Evolutionary conservation across 2,113 vertebrate species (phyloP), one percentile per base, ranked within the genome.

Genomic region (Serinus canaria): DNA sequence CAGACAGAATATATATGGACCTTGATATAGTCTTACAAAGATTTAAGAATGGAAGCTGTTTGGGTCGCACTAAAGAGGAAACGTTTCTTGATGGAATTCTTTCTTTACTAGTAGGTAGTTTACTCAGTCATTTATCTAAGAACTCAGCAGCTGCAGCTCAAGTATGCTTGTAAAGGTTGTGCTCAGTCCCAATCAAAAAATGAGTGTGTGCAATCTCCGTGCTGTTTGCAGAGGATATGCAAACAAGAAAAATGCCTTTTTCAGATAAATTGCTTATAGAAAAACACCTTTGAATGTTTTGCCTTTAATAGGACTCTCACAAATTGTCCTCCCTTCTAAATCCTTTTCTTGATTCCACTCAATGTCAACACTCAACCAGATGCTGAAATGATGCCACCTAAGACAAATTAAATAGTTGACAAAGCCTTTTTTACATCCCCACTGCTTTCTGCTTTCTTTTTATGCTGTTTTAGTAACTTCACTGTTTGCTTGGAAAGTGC

Each of bases 301-400:
- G 30, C 52, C 41, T 86, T 88, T 89, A 83, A 83, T 37, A 93
- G 55, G 33, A 83, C 70, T 90, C 79, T 90, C 83, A 92, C 47
- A 83, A 92, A 88, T 86, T 89, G 68, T 70, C 35, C 47, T 90
- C 60, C 56, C 25, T 64, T 78, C 49, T 53, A 92, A 92, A 92
- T 74, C n/a, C 60, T 77, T 88, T 89, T 56, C 75, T 94, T 86
- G 67, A 81, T 86, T 5, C 1, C 75, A 70, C 30, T 92, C 33
- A 47, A 37, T 67, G 63, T 75, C 85, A 90, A 90, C 52, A n/a
- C 12, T 91, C 55, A 93, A 44, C 46, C 90, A 96, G 87, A 96
- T 92, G 85, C 56, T 90, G 76, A 94, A 88, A 94, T 90, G 13
- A 90, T 92, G 75, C 64, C 47, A 92, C 79, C 90, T 89, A 82